A percentile compares a stretch with the other conserved stretches of the same genome.
phyloP scores from a whole-genome alignment of 2,888 invertebrate genomes.

The Melinaea menophilus region DNA sequence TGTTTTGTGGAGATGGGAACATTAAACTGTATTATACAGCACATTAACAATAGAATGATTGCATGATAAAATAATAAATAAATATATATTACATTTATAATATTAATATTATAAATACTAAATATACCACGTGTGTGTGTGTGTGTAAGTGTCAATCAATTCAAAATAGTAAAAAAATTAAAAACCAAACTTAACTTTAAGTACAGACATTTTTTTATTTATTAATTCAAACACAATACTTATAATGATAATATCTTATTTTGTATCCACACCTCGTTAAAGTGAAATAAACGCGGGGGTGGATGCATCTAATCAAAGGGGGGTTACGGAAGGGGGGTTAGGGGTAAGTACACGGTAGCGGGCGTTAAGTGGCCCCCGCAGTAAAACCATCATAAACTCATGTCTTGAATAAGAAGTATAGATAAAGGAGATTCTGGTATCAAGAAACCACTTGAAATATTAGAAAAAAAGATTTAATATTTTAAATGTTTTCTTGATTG shows the following conservation, averaged over 20 bases:
- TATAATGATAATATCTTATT: neutral
- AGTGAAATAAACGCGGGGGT: slow-evolving; percentile 49
- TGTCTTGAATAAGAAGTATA: slow-evolving; percentile 60
- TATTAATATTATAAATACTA: too few relatives aligned
- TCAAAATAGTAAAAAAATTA: too few relatives aligned
- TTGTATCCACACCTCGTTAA: slow-evolving; percentile 19
- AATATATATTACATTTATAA: too few relatives aligned
- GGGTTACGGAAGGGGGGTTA: slow-evolving; percentile 32
- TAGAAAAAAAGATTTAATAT: too few relatives aligned
- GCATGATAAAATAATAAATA: too few relatives aligned
- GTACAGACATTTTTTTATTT: neutral
- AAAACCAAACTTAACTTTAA: neutral
- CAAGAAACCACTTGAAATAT: neutral
- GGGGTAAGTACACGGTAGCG: slow-evolving; percentile 55
- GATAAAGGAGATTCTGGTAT: slow-evolving; percentile 34
- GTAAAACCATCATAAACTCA: slow-evolving; percentile 75
- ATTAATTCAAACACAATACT: neutral
- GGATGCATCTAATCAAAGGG: slow-evolving; percentile 57
- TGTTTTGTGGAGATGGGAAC: slow-evolving; percentile 32
- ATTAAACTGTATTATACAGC: neutral
- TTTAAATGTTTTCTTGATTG: too few relatives aligned
- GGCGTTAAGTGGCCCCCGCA: slow-evolving; percentile 71
- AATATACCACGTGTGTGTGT: too few relatives aligned
- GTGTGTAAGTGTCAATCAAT: too few relatives aligned
- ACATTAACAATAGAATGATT: too few relatives aligned